Conservation (phyloP, 1,140 invertebrate species). For the Ips typographus region DNA sequence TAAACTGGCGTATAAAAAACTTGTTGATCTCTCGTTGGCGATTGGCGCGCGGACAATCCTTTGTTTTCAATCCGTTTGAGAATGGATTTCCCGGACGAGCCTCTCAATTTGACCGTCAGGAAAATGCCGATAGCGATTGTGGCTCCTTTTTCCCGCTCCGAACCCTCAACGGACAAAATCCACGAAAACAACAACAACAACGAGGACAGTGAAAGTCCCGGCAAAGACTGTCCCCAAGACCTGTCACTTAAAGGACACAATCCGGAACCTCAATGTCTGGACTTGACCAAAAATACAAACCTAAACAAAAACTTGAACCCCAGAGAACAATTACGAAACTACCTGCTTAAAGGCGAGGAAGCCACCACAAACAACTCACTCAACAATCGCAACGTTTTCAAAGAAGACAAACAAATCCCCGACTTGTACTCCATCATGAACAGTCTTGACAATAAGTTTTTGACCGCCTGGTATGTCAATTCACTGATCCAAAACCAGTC, state of each 20-base stretch:
- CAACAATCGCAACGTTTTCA: conserved; percentile 41
- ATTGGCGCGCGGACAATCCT: conserved; percentile 25
- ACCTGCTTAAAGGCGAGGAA: conserved; percentile 41
- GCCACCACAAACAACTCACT: conserved; percentile 33
- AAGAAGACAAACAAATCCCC: conserved; percentile 38
- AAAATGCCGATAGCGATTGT: conserved; percentile 55
- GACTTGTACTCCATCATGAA: conserved; percentile 52
- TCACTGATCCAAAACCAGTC: conserved; percentile 49
- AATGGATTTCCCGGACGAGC: conserved; percentile 49
- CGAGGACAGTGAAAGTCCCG: not conserved
- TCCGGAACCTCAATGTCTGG: conserved; percentile 32
- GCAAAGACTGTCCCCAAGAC: conserved; percentile 42
- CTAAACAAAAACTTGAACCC: conserved; percentile 32
- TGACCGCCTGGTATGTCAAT: conserved; percentile 64
- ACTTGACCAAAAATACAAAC: conserved; percentile 42
- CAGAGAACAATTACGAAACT: conserved; percentile 43
- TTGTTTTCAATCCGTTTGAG: conserved; percentile 8
- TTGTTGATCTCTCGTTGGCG: conserved; percentile 51
- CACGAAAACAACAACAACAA: conserved; percentile 36
- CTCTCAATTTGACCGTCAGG: conserved; percentile 53
- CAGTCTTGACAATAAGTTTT: conserved; percentile 59
- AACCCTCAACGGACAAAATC: conserved; percentile 24
- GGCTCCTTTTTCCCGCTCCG: conserved; percentile 42
- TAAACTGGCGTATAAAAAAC: conserved; percentile 53
- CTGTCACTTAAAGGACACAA: conserved; percentile 44